Conservation (phyloP, 2,113 vertebrate genomes). For the Carassius gibelio region DNA sequence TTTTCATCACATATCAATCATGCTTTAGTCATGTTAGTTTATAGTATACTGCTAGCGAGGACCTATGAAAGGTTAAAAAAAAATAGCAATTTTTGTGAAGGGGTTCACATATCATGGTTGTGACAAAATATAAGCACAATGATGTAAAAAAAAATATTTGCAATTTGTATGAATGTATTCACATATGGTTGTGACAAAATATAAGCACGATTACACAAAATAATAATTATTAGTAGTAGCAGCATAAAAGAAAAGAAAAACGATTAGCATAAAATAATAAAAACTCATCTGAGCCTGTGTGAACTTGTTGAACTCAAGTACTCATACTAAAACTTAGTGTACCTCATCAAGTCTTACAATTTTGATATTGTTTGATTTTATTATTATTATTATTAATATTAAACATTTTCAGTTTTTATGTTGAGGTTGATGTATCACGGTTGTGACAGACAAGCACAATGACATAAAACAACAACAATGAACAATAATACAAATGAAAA, state of each 20-base stretch:
- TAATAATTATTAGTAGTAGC: not conserved
- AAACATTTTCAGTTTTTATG: not conserved
- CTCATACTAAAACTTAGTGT: not conserved
- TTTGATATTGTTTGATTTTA: not conserved
- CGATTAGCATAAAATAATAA: not conserved
- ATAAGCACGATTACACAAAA: not conserved
- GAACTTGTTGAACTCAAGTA: not conserved
- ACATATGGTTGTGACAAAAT: too few species aligned
- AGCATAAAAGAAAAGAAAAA: too few species aligned
- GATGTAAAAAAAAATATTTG: not conserved
- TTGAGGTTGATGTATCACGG: not conserved
- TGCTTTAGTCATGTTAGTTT: not conserved
- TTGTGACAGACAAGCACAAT: not conserved
- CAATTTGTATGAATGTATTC: too few species aligned
- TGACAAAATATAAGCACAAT: not conserved
- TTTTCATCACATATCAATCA: slow-evolving; percentile 16
- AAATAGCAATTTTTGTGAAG: not conserved
- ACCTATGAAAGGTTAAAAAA: not conserved
- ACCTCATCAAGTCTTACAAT: not conserved
- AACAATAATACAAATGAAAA: not conserved
- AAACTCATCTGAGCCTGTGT: not conserved
- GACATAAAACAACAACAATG: not conserved
- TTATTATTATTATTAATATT: too few species aligned
- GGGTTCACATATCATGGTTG: not conserved
- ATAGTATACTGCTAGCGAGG: not conserved